Base-by-base conservation (phyloP, 2,113 vertebrate genomes). In the Leptocoma aspasia region DNA sequence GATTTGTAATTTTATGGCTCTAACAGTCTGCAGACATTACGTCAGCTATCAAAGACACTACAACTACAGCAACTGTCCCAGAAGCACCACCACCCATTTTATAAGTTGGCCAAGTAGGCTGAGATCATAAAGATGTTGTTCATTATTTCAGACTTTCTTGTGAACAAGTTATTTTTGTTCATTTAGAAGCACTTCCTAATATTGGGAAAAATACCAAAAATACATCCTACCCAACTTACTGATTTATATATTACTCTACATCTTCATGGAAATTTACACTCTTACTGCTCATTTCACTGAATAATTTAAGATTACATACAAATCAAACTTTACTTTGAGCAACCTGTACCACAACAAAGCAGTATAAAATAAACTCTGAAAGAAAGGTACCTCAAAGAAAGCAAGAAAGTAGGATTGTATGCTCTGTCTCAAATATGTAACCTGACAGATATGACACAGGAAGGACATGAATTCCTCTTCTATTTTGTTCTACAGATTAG, bases 401-500 rank as follows among this genome's bases (percentile, higher is more conserved):
- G 33, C 44, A 94, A 91, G 53, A 37, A 78, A 89, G 64, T 68
- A 68, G 64, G 45, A 42, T 69, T 65, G 28, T 76, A 91, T 77
- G 59, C 86, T 80, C 31, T 52, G 47, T 64, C 73, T 82, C 60
- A 82, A 54, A 66, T 95, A 60, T 86, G 50, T 77, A 90, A 94
- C 81, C 60, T 95, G 77, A 90, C 73, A 96, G 66, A 81, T 86
- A 93, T 39, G 85, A 61, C 72, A 92, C 18, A 39, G 82, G 24
- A 80, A 96, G 82, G 47, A 94, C 68, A 94, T 83, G 65, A 79
- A 89, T 52, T 79, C 69, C 82, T 71, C 53, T 91, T 96, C 77
- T 88, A 19, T 72, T 95, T 86, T 88, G n/a, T 89, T 96, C 61
- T 80, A 87, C 4, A 92, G 61, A 94, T 94, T 65, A 92, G 68